These are phyloP conservation scores for Spea hammondii DNA, from an alignment of 2,797 vertebrate genomes.

Conservation along the genomic window DNA sequence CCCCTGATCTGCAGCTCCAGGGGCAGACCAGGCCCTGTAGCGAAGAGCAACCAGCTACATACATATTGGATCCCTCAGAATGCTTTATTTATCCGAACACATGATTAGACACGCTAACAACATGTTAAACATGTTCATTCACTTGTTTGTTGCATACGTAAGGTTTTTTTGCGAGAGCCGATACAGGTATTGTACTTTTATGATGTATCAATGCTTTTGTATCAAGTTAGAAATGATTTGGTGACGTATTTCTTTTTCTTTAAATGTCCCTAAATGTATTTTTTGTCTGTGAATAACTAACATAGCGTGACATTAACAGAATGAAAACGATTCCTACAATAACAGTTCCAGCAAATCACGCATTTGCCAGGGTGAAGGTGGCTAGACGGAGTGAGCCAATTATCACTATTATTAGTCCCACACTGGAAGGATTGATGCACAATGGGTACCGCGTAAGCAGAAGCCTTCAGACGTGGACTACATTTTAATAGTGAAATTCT, in stretches of 20 bases:
- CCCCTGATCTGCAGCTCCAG: too few species aligned
- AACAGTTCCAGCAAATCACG: conserved; percentile 59
- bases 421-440: conserved; percentile 83
- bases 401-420: conserved; percentile 82
- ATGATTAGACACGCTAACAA: too few species aligned
- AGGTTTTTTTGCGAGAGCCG: too few species aligned
- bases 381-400: conserved; percentile 80
- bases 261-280: conserved; percentile 56
- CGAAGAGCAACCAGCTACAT: too few species aligned
- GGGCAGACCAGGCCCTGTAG: too few species aligned
- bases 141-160: too few species aligned
- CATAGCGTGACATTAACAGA: conserved; percentile 63
- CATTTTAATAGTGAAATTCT: conserved; percentile 88
- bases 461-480: conserved; percentile 80
- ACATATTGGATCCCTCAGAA: too few species aligned
- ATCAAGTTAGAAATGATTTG: too few species aligned
- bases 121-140: too few species aligned
- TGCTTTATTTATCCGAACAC: too few species aligned
- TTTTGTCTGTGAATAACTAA: conserved; percentile 58
- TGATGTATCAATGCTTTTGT: too few species aligned
- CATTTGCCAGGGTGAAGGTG: conserved; percentile 66
- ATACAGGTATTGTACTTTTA: too few species aligned
- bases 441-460: conserved; percentile 79
- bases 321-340: conserved; percentile 61
- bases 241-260: background rate